Evolutionary conservation across 2,797 vertebrate species (phyloP).

Genomic region (Myiotriccus ornatus): DNA sequence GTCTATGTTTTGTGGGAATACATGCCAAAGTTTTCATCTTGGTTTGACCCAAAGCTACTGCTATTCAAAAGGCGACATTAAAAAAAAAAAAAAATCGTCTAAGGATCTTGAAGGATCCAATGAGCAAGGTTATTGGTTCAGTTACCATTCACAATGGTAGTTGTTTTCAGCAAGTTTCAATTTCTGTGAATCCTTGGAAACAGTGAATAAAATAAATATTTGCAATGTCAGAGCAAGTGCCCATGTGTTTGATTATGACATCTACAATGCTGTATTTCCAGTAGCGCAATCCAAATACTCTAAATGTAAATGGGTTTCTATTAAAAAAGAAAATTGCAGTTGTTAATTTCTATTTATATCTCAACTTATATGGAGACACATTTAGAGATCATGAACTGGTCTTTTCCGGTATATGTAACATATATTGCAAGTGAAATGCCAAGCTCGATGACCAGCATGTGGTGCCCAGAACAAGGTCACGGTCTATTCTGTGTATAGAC

Average conservation of each 20-base stretch:
- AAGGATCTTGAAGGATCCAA: neutral
- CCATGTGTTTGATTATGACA: neutral
- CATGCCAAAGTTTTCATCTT: neutral
- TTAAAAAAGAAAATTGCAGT: neutral
- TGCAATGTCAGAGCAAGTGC: neutral
- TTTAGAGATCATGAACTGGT: neutral
- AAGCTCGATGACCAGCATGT: neutral
- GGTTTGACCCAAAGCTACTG: neutral
- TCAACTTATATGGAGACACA: conserved; percentile 18
- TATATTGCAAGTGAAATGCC: conserved; percentile 59
- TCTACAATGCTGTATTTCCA: neutral
- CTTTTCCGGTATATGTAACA: conserved; percentile 23
- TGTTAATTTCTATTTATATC: conserved; percentile 44
- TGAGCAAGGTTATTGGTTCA: neutral
- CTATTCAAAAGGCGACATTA: neutral
- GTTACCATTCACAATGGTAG: neutral
- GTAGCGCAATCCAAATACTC: neutral
- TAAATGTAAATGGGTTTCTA: conserved; percentile 30
- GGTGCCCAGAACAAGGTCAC: neutral
- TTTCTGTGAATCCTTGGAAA: neutral
- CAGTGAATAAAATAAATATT: neutral
- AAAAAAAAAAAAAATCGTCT: neutral
- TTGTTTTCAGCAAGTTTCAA: neutral
- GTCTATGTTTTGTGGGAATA: neutral
- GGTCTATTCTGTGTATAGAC: neutral